Conservation (phyloP, 2,888 invertebrate species). For the Chironomus tentans region DNA sequence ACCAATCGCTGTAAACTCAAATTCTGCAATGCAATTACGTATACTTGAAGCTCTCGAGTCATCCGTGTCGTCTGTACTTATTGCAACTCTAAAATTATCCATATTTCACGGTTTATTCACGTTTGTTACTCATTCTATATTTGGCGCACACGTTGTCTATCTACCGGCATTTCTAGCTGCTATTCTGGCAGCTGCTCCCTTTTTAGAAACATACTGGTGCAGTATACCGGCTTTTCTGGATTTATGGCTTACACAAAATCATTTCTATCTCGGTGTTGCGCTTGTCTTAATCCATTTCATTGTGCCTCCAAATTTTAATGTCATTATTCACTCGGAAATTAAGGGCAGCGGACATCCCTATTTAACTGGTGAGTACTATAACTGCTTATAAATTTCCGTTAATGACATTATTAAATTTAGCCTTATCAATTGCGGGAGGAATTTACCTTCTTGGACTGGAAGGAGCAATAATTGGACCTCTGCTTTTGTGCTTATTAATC, state of each 20-base stretch:
- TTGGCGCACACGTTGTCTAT: constrained; percentile 90
- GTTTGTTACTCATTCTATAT: constrained; percentile 92
- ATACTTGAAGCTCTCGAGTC: constrained; percentile 77
- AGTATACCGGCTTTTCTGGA: constrained; percentile 90
- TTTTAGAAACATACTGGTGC: constrained; percentile 93
- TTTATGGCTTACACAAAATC: constrained; percentile 85
- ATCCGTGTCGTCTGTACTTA: constrained; percentile 88
- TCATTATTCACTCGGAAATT: constrained; percentile 93
- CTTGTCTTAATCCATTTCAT: constrained; percentile 73
- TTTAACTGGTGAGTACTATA: constrained; percentile 32
- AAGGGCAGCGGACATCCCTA: constrained; percentile 61
- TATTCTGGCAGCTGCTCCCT: constrained; percentile 88
- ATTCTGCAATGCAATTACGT: constrained; percentile 66
- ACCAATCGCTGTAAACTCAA: constrained; percentile 77
- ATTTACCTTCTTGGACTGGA: constrained; percentile 87
- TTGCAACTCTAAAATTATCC: constrained; percentile 94
- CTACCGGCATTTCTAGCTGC: constrained; percentile 89
- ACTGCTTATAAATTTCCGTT: too few species aligned
- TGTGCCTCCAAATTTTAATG: constrained; percentile 84
- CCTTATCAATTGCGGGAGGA: constrained; percentile 93
- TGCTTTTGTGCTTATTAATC: constrained; percentile 87
- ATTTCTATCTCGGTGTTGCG: constrained; percentile 68
- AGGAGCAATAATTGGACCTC: constrained; percentile 94
- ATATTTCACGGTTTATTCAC: constrained; percentile 97
- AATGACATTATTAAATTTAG: constrained; percentile 36